phyloP scores from a whole-genome alignment of 92 coral and sea anemone genomes.

The Phenganax marumi region DNA sequence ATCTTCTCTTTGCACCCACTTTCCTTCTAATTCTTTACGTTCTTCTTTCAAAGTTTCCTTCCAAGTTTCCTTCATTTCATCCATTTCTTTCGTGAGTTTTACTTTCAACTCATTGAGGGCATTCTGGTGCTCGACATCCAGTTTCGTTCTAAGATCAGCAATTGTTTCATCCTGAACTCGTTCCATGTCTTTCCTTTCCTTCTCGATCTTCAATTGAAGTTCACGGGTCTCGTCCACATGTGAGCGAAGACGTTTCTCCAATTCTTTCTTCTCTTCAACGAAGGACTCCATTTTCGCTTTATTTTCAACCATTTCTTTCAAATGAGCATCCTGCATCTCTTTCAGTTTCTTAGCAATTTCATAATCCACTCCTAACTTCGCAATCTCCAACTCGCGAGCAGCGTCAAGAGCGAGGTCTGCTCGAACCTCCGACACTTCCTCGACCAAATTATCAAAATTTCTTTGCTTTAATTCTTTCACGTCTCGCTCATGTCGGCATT shows the following conservation, averaged over 20 bases:
- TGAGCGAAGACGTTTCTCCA: constrained; percentile 59
- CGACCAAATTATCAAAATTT: constrained; percentile 73
- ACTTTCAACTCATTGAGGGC: constrained; percentile 67
- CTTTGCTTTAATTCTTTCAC: constrained; percentile 63
- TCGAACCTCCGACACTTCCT: constrained; percentile 86
- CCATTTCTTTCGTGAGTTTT: constrained; percentile 65
- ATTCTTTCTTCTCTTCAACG: constrained; percentile 60
- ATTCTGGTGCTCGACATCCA: constrained; percentile 67
- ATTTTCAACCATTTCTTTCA: constrained; percentile 46
- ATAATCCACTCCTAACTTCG: constrained; percentile 61
- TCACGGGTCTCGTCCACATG: constrained; percentile 67
- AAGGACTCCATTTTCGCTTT: constrained; percentile 56
- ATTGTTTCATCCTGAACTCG: constrained; percentile 48
- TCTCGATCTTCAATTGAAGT: constrained; percentile 66
- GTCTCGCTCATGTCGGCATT: constrained; percentile 63
- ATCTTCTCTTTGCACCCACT: background rate
- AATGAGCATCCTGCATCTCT: constrained; percentile 51
- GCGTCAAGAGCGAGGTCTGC: constrained; percentile 93
- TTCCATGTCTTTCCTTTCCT: constrained; percentile 60
- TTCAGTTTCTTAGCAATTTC: constrained; percentile 48
- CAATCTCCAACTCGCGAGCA: constrained; percentile 86
- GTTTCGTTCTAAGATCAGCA: constrained; percentile 32
- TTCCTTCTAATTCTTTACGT: background rate
- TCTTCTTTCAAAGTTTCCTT: constrained; percentile 14
- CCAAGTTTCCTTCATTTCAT: constrained; percentile 53